These are phyloP conservation scores for Dryobates pubescens DNA, from an alignment of 2,797 vertebrate genomes.

Conservation along the genomic window DNA sequence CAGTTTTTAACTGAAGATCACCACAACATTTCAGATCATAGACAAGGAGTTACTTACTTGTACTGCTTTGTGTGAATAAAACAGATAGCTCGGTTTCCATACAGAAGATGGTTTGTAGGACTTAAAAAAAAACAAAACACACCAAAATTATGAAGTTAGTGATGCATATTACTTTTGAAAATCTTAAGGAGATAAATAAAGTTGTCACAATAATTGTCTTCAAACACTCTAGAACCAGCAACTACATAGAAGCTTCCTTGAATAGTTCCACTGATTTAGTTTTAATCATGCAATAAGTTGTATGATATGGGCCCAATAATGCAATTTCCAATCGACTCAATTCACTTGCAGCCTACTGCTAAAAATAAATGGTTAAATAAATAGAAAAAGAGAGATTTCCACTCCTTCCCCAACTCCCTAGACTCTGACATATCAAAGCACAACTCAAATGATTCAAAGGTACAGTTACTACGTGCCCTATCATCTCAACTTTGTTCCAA, in stretches of 20 bases:
- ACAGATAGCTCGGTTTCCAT: constrained; percentile 92
- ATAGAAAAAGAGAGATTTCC: not conserved
- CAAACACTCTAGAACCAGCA: not conserved
- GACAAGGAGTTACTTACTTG: constrained; percentile 82
- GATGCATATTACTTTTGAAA: not conserved
- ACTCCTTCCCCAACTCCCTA: not conserved
- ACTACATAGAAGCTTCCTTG: not conserved
- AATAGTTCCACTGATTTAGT: fast-evolving
- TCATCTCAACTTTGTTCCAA: not conserved
- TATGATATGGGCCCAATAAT: not conserved
- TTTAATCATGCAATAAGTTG: not conserved
- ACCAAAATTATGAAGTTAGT: not conserved
- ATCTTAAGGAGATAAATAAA: not conserved
- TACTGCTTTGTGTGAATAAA: constrained; percentile 83
- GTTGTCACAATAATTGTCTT: not conserved
- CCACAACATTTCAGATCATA: not conserved
- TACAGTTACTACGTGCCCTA: not conserved
- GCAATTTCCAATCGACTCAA: not conserved
- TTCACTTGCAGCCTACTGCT: not conserved
- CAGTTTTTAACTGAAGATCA: not conserved
- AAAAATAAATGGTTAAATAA: not conserved
- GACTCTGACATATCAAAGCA: not conserved
- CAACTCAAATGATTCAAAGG: not conserved
- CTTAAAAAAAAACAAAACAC: constrained; percentile 68
- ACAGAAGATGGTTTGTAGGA: constrained; percentile 88